Conservation (phyloP, 2,888 invertebrate species). For the Tenthredo notha region DNA sequence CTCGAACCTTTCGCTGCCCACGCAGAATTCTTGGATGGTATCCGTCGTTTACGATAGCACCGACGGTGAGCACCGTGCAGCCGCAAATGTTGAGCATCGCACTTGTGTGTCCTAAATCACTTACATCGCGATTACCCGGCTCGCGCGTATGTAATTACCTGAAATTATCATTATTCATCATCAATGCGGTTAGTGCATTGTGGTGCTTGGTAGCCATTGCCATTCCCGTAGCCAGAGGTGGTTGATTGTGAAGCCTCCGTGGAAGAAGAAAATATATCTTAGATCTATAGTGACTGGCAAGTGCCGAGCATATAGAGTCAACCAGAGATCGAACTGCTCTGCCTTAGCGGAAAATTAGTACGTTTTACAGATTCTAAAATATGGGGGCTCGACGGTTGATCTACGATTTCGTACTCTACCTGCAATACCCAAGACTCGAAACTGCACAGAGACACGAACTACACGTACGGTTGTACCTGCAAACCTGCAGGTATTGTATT, state of each 20-base stretch:
- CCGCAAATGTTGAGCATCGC: slow-evolving; percentile 52
- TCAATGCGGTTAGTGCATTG: slow-evolving; percentile 61
- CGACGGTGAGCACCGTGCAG: slow-evolving; percentile 32
- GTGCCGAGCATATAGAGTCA: slow-evolving; percentile 41
- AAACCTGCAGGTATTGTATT: not conserved
- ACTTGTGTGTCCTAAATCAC: slow-evolving; percentile 64
- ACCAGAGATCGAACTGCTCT: slow-evolving; percentile 18
- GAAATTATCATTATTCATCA: slow-evolving; percentile 67
- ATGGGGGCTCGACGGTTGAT: slow-evolving; percentile 27
- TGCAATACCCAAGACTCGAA: not conserved
- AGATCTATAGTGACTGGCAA: slow-evolving; percentile 46
- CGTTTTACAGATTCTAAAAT: slow-evolving; percentile 46
- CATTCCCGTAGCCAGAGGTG: slow-evolving; percentile 53
- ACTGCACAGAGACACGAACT: not conserved
- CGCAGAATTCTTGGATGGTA: slow-evolving; percentile 48
- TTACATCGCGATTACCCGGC: slow-evolving; percentile 64
- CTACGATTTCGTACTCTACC: slow-evolving; percentile 36
- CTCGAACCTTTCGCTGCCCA: slow-evolving; percentile 51
- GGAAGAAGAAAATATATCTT: slow-evolving; percentile 46
- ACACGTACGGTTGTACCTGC: not conserved
- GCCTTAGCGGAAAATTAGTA: slow-evolving; percentile 39
- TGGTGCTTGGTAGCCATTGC: slow-evolving; percentile 54
- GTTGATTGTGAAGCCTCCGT: slow-evolving; percentile 48
- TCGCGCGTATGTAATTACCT: slow-evolving; percentile 64
- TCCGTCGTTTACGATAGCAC: slow-evolving; percentile 52